Percentiles rank a stretch among this genome's conserved stretches.
phyloP scores from a whole-genome alignment of 1,140 invertebrate species.

The Pseudomyrmex sp. region DNA sequence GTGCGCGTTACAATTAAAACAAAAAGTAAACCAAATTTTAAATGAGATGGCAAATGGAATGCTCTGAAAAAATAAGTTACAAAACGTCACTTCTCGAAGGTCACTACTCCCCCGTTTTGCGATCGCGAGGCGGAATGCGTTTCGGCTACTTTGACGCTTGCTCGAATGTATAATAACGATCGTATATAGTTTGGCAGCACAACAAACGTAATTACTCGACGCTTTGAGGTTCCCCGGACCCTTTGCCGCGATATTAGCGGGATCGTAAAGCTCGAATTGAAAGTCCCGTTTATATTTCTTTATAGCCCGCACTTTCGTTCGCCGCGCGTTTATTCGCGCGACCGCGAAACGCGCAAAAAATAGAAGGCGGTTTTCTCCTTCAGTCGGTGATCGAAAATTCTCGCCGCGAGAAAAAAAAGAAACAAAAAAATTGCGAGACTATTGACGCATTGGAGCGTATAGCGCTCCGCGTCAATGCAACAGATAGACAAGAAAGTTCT shows the following conservation, averaged over 20 bases:
- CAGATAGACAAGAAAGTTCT: no score
- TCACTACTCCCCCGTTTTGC: constrained; percentile 9
- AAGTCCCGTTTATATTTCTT: constrained; percentile 12
- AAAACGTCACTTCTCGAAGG: no score
- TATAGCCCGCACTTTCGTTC: neutral
- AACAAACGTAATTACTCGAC: constrained; percentile 61
- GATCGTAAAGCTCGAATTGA: constrained; percentile 56
- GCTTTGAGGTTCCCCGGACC: constrained; percentile 56
- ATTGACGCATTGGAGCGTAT: constrained; percentile 1
- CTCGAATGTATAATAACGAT: constrained; percentile 42
- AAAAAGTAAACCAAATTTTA: no score
- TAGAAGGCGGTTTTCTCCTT: neutral
- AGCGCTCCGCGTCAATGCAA: no score
- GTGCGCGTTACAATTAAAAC: no score
- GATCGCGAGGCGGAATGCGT: constrained; percentile 39
- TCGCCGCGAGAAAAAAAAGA: neutral
- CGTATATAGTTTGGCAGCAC: constrained; percentile 49
- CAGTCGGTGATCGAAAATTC: constrained; percentile 39
- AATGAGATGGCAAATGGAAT: no score
- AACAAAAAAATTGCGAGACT: neutral
- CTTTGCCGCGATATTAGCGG: constrained; percentile 53
- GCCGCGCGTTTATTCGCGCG: neutral
- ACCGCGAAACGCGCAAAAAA: neutral
- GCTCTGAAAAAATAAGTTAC: no score
- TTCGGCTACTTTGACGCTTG: constrained; percentile 35